phyloP scores from a whole-genome alignment of 2,797 vertebrate species.

The Melanotaenia pygmaea region DNA sequence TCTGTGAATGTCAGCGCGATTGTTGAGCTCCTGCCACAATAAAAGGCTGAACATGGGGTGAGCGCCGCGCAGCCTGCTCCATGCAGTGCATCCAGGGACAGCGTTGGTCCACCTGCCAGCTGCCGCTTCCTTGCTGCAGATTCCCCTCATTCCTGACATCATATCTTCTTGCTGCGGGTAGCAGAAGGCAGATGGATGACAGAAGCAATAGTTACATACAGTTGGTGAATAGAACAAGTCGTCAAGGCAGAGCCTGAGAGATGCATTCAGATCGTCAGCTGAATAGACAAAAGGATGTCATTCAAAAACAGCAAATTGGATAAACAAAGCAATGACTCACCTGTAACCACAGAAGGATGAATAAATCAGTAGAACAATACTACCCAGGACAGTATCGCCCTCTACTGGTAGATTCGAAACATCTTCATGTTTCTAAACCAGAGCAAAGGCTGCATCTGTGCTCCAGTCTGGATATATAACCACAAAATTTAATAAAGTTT shows the following conservation, averaged over 20 bases:
- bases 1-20: slow-evolving; percentile 33
- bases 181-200: neutral
- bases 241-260: neutral
- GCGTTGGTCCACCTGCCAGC: slow-evolving; percentile 71
- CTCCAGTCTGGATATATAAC: neutral
- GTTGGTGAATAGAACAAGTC: neutral
- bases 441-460: neutral
- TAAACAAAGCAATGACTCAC: slow-evolving; percentile 40
- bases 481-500: neutral
- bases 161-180: neutral
- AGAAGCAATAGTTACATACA: neutral
- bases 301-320: neutral
- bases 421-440: neutral
- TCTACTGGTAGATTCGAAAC: slow-evolving; percentile 62
- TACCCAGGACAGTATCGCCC: slow-evolving; percentile 61
- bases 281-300: neutral
- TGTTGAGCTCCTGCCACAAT: slow-evolving; percentile 56
- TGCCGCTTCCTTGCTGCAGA: slow-evolving; percentile 77
- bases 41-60: slow-evolving; percentile 49
- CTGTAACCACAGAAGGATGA: slow-evolving; percentile 37
- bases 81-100: slow-evolving; percentile 61
- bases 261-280: neutral
- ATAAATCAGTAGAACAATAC: slow-evolving; percentile 12
- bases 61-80: slow-evolving; percentile 39
- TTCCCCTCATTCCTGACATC: slow-evolving; percentile 78